A percentile compares a stretch with the other conserved stretches of the same genome.
phyloP scores from a whole-genome alignment of 2,888 invertebrate genomes.

The Philereme transversata region DNA sequence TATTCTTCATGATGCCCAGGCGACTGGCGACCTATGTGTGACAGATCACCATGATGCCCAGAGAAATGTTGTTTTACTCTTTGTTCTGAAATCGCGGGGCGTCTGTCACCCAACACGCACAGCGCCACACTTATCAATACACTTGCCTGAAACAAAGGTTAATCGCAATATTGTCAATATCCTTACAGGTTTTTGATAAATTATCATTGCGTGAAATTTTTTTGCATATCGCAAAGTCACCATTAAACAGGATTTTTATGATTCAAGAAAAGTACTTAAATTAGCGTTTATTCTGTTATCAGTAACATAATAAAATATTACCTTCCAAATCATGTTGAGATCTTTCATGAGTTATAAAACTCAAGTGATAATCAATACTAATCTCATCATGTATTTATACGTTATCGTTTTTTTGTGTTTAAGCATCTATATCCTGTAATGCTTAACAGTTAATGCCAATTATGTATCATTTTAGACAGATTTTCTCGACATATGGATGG shows the following conservation, averaged over 20 bases:
- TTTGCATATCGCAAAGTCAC: too few relatives aligned
- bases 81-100: conserved; percentile 61
- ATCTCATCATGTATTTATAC: conserved; percentile 61
- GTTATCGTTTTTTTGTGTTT: conserved; percentile 48
- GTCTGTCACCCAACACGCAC: conserved; percentile 54
- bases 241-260: not conserved
- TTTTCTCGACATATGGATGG: conserved; percentile 49
- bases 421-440: conserved; percentile 56
- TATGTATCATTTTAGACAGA: conserved; percentile 47
- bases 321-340: conserved; percentile 70
- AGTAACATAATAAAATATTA: conserved; percentile 39
- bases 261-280: not conserved
- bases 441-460: conserved; percentile 45
- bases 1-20: conserved; percentile 74
- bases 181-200: too few relatives aligned
- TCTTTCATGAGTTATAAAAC: conserved; percentile 49
- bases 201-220: too few relatives aligned
- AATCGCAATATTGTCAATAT: too few relatives aligned
- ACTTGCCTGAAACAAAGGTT: conserved; percentile 49
- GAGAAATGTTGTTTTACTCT: conserved; percentile 46
- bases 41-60: conserved; percentile 55
- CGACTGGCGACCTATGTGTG: conserved; percentile 55
- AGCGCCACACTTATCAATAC: conserved; percentile 54
- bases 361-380: conserved; percentile 50
- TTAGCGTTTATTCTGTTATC: conserved; percentile 2